These are phyloP conservation scores for Sericinus montela DNA, from an alignment of 2,888 invertebrate species.

Conservation along the genomic window DNA sequence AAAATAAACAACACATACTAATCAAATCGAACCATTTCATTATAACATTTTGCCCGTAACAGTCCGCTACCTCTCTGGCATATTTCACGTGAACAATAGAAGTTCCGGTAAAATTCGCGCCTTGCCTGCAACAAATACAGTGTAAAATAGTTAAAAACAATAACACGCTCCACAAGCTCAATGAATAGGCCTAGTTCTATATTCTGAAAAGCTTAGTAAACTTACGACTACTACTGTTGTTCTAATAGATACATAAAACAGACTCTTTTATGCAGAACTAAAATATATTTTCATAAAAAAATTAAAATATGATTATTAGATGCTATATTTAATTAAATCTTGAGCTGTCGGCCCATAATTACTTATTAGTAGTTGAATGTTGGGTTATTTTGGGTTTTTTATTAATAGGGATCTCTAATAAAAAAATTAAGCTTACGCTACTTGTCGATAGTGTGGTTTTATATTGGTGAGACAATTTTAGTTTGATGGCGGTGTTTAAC, in stretches of 20 bases:
- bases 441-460: too few relatives aligned
- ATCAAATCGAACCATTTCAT: constrained; percentile 76
- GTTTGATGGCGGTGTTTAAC: too few relatives aligned
- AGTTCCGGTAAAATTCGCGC: constrained; percentile 62
- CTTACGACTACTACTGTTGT: neutral
- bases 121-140: constrained; percentile 48
- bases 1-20: constrained; percentile 49
- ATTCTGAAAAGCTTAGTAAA: too few relatives aligned
- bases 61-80: constrained; percentile 59
- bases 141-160: constrained; percentile 2
- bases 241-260: neutral
- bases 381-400: too few relatives aligned
- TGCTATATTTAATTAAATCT: too few relatives aligned
- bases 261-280: neutral
- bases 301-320: too few relatives aligned
- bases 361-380: too few relatives aligned
- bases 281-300: too few relatives aligned
- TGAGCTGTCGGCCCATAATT: too few relatives aligned
- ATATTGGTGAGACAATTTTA: too few relatives aligned
- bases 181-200: constrained; percentile 4
- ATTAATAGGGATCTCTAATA: too few relatives aligned
- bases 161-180: neutral
- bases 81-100: constrained; percentile 69
- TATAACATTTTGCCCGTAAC: constrained; percentile 69
- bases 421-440: too few relatives aligned